These are phyloP conservation scores for Samia ricini DNA, from an alignment of 1,140 invertebrate species.

Conservation along the genomic window DNA sequence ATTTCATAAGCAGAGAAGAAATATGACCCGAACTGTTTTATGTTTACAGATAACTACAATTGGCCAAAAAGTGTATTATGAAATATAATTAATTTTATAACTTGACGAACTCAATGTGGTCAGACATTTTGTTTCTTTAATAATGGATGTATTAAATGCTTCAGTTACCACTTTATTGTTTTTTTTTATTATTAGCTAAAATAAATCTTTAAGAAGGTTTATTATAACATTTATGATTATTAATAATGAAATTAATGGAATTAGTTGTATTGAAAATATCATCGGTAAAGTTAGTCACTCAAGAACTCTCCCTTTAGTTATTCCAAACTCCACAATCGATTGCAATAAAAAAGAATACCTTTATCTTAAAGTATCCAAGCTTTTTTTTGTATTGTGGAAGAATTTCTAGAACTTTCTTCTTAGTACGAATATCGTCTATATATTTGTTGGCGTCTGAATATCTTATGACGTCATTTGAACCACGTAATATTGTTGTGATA, in stretches of 20 bases:
- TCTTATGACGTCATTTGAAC: background rate
- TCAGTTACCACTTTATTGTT: too few relatives aligned
- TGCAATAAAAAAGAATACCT: background rate
- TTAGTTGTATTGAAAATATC: constrained; percentile 1
- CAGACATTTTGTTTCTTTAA: too few relatives aligned
- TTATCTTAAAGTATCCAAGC: background rate
- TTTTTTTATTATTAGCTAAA: background rate
- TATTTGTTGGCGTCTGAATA: background rate
- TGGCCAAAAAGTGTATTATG: too few relatives aligned
- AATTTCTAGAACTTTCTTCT: background rate
- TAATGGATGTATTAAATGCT: too few relatives aligned
- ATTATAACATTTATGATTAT: background rate
- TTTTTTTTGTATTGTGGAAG: background rate
- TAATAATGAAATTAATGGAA: background rate
- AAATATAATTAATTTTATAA: too few relatives aligned
- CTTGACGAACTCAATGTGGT: too few relatives aligned
- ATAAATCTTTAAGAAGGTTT: background rate
- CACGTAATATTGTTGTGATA: too few relatives aligned
- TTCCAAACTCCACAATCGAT: background rate
- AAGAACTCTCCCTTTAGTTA: background rate
- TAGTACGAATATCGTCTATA: background rate
- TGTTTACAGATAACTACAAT: too few relatives aligned
- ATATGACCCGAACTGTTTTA: too few relatives aligned
- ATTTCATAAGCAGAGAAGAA: too few relatives aligned
- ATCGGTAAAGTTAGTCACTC: background rate